These are phyloP conservation scores for Odocoileus virginianus DNA, from an alignment of 2,113 vertebrate species.

Conservation along the genomic window DNA sequence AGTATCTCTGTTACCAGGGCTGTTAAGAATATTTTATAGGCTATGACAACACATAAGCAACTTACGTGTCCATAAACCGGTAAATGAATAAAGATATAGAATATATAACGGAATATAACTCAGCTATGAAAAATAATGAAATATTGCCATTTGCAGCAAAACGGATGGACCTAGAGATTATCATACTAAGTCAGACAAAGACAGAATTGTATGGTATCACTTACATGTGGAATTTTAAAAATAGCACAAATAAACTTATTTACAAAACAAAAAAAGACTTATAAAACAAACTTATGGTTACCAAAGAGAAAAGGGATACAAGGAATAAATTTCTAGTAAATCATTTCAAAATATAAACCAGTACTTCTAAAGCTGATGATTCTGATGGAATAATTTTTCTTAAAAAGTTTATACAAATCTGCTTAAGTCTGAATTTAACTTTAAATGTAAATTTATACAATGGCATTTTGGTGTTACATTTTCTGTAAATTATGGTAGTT, in stretches of 20 bases:
- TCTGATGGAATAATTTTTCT: neutral
- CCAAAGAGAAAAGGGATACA: neutral
- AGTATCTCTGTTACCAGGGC: neutral
- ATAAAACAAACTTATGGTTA: neutral
- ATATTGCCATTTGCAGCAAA: neutral
- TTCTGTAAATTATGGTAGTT: neutral
- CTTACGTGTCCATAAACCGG: neutral
- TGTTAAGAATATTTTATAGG: neutral
- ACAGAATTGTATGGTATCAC: neutral
- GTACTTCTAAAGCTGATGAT: neutral
- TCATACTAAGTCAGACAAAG: neutral
- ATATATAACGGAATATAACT: neutral
- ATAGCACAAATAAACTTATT: neutral
- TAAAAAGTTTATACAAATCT: neutral
- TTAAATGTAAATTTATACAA: neutral
- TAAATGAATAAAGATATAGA: neutral
- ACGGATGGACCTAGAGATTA: neutral
- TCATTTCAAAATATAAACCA: neutral
- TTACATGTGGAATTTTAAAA: neutral
- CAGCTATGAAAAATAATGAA: neutral
- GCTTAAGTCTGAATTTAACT: neutral
- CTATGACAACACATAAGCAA: neutral
- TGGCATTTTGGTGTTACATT: neutral
- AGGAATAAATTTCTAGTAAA: neutral
- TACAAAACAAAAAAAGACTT: neutral